Evolutionary conservation across 2,113 vertebrate species (phyloP).

Genomic region (Serilophus lunatus): DNA sequence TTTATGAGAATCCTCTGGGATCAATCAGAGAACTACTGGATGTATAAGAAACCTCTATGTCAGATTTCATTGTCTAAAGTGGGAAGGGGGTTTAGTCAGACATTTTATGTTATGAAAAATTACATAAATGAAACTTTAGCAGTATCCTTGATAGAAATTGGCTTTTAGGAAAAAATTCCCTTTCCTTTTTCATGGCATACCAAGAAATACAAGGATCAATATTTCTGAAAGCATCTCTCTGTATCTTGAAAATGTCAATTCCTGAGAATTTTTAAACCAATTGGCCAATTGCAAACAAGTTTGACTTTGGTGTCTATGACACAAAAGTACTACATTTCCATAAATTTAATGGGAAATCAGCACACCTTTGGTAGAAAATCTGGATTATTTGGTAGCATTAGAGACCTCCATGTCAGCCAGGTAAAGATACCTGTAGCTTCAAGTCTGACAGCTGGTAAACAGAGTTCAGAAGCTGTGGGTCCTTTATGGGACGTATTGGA

Average conservation of each 20-base stretch:
- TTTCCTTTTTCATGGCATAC: not conserved
- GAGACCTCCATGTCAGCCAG: not conserved
- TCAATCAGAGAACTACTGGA: not conserved
- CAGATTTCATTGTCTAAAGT: not conserved
- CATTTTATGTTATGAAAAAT: not conserved
- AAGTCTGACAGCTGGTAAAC: not conserved
- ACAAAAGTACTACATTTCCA: not conserved
- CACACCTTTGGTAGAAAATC: not conserved
- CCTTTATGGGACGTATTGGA: not conserved
- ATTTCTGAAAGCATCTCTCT: not conserved
- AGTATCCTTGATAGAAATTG: not conserved
- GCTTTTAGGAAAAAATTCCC: not conserved
- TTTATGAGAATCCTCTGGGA: not conserved
- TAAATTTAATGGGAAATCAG: not conserved
- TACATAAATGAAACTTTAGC: not conserved
- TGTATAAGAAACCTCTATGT: not conserved
- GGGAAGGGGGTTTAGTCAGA: not conserved
- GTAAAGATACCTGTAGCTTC: not conserved
- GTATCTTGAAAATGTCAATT: not conserved
- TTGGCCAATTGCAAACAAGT: not conserved
- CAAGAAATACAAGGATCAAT: not conserved
- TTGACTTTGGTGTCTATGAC: rapidly evolving
- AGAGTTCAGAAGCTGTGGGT: not conserved
- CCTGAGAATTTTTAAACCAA: not conserved
- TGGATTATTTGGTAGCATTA: not conserved